Evolutionary conservation across 2,797 vertebrate species (phyloP).

Genomic region (Acipenser oxyrinchus): DNA sequence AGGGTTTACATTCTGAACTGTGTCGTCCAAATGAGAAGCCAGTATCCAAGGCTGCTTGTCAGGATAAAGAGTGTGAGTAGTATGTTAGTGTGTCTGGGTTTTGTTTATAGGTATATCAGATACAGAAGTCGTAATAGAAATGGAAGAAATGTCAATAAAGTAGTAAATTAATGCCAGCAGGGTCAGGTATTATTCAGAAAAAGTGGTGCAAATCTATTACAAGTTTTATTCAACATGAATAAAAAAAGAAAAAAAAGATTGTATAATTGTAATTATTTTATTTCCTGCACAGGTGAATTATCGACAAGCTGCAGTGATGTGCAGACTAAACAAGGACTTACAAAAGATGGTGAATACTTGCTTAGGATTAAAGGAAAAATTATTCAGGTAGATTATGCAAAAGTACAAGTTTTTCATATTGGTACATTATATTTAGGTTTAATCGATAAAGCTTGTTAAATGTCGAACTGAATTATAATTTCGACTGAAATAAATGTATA

Average conservation of each 20-base stretch:
- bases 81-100: conserved; percentile 2
- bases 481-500: too few species aligned
- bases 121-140: too few species aligned
- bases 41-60: conserved; percentile 65
- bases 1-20: conserved; percentile 59
- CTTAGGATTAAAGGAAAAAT: conserved; percentile 73
- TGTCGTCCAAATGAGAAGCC: conserved; percentile 75
- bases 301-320: conserved; percentile 77
- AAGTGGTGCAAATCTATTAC: too few species aligned
- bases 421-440: conserved; percentile 11
- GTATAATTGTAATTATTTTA: not conserved
- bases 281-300: conserved; percentile 62
- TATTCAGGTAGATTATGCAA: conserved; percentile 68
- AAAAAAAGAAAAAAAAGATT: not conserved
- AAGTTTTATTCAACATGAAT: not conserved
- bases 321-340: conserved; percentile 67
- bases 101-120: too few species aligned
- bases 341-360: conserved; percentile 79
- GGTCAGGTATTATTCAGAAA: too few species aligned
- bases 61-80: conserved; percentile 71
- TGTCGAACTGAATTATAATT: too few species aligned
- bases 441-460: too few species aligned
- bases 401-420: conserved; percentile 12
- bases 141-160: too few species aligned
- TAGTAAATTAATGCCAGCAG: too few species aligned